Conservation (phyloP, 2,888 invertebrate species). For the Podabrus alpinus region DNA sequence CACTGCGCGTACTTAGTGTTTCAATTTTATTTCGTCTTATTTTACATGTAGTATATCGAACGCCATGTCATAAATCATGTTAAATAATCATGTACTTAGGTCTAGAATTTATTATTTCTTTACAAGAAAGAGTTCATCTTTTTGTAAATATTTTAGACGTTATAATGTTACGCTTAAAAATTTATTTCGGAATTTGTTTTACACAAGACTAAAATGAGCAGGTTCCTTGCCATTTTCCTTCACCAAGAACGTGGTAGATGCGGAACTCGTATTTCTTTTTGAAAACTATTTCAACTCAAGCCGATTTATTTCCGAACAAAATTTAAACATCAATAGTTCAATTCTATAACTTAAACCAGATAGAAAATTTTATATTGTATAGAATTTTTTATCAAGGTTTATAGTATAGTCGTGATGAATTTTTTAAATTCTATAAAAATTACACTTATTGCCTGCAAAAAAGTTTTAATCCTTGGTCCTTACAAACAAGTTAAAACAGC, state of each 20-base stretch:
- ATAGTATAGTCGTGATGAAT: background rate
- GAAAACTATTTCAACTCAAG: background rate
- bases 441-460: background rate
- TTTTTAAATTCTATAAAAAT: background rate
- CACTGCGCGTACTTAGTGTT: slow-evolving; percentile 19
- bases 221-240: background rate
- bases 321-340: slow-evolving; percentile 2
- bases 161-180: background rate
- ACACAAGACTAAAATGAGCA: background rate
- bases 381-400: background rate
- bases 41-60: slow-evolving; percentile 6
- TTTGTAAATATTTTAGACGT: background rate
- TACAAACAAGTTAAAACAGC: too few species aligned
- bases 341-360: background rate
- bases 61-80: slow-evolving; percentile 10
- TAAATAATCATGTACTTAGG: background rate
- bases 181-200: background rate
- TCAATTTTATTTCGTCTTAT: slow-evolving; percentile 15
- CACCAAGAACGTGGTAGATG: background rate
- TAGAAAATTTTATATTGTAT: background rate
- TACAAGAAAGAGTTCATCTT: background rate
- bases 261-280: background rate
- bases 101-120: background rate
- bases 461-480: background rate
- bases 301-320: background rate